Percentiles rank a stretch among this genome's conserved stretches.
Evolutionary conservation across 2,113 vertebrate genomes (phyloP).

Genomic region (Phyllostomus discolor): DNA sequence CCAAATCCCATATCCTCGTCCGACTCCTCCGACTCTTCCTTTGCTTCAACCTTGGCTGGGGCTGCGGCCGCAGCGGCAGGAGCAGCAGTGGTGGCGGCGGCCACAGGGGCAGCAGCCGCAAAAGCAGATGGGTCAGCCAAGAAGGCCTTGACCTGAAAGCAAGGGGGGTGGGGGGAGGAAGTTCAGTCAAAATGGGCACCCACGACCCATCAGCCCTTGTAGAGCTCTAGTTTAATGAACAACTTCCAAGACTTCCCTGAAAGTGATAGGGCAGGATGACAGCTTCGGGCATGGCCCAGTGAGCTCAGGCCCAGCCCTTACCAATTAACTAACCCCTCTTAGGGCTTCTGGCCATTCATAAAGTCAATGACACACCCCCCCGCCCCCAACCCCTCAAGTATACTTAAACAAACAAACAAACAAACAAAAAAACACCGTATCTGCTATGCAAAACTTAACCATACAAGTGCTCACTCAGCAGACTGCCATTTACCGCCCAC

Average conservation of each 20-base stretch:
- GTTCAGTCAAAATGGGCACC: not conserved
- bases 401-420: no score
- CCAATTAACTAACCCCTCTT: not conserved
- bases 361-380: not conserved
- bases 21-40: slow-evolving; percentile 95
- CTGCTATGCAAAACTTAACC: not conserved
- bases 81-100: slow-evolving; percentile 68
- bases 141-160: slow-evolving; percentile 91
- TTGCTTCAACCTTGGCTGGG: slow-evolving; percentile 83
- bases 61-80: slow-evolving; percentile 77
- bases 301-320: not conserved
- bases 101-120: slow-evolving; percentile 82
- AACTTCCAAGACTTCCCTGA: not conserved
- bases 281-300: not conserved
- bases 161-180: not conserved
- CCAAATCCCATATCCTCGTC: slow-evolving; percentile 98
- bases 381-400: not conserved
- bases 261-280: not conserved
- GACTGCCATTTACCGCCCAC: not conserved
- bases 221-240: not conserved
- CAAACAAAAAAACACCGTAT: not conserved
- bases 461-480: not conserved
- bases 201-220: not conserved
- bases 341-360: not conserved
- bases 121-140: slow-evolving; percentile 96